A percentile compares a stretch with the other conserved stretches of the same genome.
Conservation (phyloP, 2,888 invertebrate species). For the Cosmorhoe ocellata region DNA sequence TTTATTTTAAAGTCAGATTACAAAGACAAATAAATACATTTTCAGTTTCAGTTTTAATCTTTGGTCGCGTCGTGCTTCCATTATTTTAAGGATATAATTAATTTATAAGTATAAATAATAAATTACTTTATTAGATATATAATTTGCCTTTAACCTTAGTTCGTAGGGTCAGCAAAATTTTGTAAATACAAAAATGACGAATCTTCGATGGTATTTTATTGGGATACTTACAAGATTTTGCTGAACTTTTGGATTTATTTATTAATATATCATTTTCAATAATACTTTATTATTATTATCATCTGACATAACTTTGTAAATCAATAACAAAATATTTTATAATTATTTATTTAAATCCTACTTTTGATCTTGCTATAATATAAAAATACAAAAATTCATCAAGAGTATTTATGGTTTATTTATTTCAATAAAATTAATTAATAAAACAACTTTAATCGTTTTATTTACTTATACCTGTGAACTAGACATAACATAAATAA, state of each 20-base stretch:
- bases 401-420: conserved; percentile 36
- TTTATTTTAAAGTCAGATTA: too few relatives aligned
- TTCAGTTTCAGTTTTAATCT: conserved; percentile 1
- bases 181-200: not conserved
- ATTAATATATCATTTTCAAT: too few relatives aligned
- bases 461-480: conserved; percentile 21
- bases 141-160: conserved; percentile 10
- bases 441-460: conserved; percentile 27
- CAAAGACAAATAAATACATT: conserved; percentile 1
- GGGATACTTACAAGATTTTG: not conserved
- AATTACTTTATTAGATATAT: conserved; percentile 19
- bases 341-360: not conserved
- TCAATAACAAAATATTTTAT: too few relatives aligned
- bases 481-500: too few relatives aligned
- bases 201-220: not conserved
- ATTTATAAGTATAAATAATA: conserved; percentile 1
- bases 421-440: conserved; percentile 46
- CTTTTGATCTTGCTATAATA: too few relatives aligned
- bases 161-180: not conserved
- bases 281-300: not conserved
- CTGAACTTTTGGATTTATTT: not conserved
- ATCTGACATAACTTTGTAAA: not conserved
- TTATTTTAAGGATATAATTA: conserved; percentile 20
- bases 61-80: conserved; percentile 20
- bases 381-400: not conserved